Evolutionary conservation across 2,113 vertebrate species (phyloP), one percentile per base, ranked within the genome.

Genomic region (Hyla sarda): DNA sequence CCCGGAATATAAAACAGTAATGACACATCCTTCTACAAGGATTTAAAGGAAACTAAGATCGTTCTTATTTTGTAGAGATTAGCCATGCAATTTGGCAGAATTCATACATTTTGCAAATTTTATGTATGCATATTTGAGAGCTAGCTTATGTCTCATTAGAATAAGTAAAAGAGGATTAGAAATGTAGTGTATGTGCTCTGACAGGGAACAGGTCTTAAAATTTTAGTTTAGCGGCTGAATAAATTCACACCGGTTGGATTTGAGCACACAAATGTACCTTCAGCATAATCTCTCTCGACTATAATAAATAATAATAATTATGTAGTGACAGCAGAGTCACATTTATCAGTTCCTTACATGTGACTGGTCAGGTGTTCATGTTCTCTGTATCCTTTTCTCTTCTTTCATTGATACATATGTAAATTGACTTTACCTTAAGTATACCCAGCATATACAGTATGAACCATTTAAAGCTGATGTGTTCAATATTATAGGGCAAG

Each of bases 141-240:
- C 50, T 37, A 56, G 50, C 52, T 79, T 37, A 79, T 32, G 11
- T 37, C 76, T 56, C 76, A 79, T 79, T 79, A 58, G 52, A 79
- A 58, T 58, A 54, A 56, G 28, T n/a, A 79, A 79, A 79, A 58
- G 76, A 56, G 76, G 76, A 79, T 79, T 79, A 79, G 50, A 79
- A 54, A 79, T 56, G 32, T 32, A 58, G 32, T 71, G 67, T 79
- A 79, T 50, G 50, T 56, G 30, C 56, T 79, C 52, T 79, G 76
- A 79, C 76, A 79, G 52, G 25, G 21, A 79, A 37, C 47, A 23
- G 19, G 76, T 41, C 30, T 79, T 79, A 52, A 79, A n/a, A 12
- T 79, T 79, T 79, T n/a, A 25, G 37, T 50, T 56, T 56, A 78
- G 19, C 12, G 11, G 16, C 32, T 56, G 52, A 79, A 56, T 56